These are phyloP conservation scores for Eupleurogrammus muticus DNA, from an alignment of 2,797 vertebrate genomes.

Conservation along the genomic window DNA sequence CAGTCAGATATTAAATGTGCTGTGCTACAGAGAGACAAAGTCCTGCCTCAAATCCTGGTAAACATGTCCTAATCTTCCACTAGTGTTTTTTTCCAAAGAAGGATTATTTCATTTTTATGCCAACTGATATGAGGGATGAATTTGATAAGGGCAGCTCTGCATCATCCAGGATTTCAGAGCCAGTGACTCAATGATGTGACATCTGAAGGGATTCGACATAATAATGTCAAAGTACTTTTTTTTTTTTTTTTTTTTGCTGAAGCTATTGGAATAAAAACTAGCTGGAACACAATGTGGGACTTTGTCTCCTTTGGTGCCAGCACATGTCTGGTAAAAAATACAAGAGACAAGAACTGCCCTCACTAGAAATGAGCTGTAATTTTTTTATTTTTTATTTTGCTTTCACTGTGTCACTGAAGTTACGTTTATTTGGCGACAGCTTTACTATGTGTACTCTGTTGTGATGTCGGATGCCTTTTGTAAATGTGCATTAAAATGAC, in stretches of 20 bases:
- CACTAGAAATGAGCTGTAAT: conserved; percentile 24
- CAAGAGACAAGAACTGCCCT: conserved; percentile 35
- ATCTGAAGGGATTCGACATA: too few species aligned
- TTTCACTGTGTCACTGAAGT: conserved; percentile 32
- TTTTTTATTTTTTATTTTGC: conserved; percentile 24
- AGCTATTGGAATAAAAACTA: conserved; percentile 26
- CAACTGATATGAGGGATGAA: conserved; percentile 14
- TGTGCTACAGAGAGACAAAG: conserved; percentile 53
- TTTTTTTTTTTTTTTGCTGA: not conserved
- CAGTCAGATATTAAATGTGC: conserved; percentile 55
- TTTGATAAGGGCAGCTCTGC: conserved; percentile 11
- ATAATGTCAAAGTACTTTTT: conserved; percentile 13
- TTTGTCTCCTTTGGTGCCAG: conserved; percentile 30
- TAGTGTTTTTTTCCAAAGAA: conserved; percentile 22
- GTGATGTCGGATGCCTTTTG: conserved; percentile 53
- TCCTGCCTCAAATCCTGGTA: conserved; percentile 27
- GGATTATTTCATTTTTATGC: conserved; percentile 17
- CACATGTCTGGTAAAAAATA: conserved; percentile 24
- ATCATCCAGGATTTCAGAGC: not conserved
- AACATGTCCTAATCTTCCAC: conserved; percentile 31
- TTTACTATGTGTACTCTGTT: conserved; percentile 53
- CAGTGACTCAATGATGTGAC: not conserved
- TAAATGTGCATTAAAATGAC: conserved; percentile 61
- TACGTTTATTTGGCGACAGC: conserved; percentile 47
- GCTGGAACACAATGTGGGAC: conserved; percentile 16